Percentiles rank a stretch among this genome's conserved stretches.
These are phyloP conservation scores for Pangasianodon hypophthalmus DNA, from an alignment of 2,113 vertebrate genomes.

Conservation along the genomic window DNA sequence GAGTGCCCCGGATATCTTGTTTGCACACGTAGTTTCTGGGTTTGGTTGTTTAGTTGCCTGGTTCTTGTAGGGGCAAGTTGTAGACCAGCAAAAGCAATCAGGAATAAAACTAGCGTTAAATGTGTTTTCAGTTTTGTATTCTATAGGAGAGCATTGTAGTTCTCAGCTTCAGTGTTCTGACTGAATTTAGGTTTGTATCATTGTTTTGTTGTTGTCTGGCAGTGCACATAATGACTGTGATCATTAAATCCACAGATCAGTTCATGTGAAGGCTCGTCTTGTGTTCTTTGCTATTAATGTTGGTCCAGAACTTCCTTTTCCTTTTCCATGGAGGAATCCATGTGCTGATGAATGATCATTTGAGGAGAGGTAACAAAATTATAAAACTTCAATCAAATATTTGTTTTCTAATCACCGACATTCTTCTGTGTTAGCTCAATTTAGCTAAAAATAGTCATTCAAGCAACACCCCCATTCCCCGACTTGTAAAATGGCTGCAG, in stretches of 20 bases:
- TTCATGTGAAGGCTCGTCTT: not conserved
- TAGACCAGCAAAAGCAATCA: not conserved
- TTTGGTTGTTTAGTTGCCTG: not conserved
- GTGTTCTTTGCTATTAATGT: not conserved
- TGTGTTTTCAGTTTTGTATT: not conserved
- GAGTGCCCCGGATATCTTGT: slow-evolving; percentile 4
- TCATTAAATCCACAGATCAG: not conserved
- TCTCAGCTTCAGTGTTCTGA: not conserved
- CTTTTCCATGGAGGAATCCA: not conserved
- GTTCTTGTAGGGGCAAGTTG: slow-evolving; percentile 1
- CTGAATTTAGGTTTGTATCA: not conserved
- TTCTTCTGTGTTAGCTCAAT: not conserved
- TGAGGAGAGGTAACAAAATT: not conserved
- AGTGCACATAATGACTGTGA: not conserved
- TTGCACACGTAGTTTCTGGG: not conserved
- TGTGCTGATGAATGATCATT: not conserved
- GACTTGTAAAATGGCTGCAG: not conserved
- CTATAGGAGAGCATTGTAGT: not conserved
- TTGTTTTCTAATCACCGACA: not conserved
- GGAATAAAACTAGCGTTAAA: not conserved
- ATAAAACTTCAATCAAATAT: not conserved
- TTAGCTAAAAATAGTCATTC: not conserved
- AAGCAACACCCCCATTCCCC: not conserved
- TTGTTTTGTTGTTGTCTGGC: not conserved
- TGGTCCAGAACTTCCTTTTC: not conserved